Conservation (phyloP, 2,888 invertebrate genomes). For the Parasteatoda lunata region DNA sequence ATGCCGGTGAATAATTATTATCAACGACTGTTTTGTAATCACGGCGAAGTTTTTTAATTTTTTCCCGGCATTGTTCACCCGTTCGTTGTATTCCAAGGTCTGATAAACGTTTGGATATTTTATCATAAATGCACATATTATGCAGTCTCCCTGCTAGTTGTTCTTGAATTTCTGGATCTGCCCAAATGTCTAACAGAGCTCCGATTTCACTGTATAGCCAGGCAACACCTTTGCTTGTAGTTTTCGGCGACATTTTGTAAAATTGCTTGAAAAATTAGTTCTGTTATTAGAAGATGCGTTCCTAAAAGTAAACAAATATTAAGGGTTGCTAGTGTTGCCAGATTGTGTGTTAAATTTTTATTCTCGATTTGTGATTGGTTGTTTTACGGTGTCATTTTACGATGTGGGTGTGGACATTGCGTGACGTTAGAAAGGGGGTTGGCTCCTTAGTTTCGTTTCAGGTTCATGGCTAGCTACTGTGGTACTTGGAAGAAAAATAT, state of each 20-base stretch:
- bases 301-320: background rate
- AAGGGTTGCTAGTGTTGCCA: too few relatives aligned
- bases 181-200: constrained; percentile 62
- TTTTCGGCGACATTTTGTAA: constrained; percentile 28
- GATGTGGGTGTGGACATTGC: too few relatives aligned
- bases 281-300: background rate
- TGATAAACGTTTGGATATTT: constrained; percentile 46
- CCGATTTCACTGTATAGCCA: constrained; percentile 63
- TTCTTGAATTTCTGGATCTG: constrained; percentile 63
- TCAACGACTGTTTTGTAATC: constrained; percentile 60
- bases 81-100: constrained; percentile 50
- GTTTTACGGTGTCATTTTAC: too few relatives aligned
- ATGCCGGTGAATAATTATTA: constrained; percentile 61
- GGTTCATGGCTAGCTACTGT: too few relatives aligned
- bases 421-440: too few relatives aligned
- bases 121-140: constrained; percentile 65
- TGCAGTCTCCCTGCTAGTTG: constrained; percentile 59
- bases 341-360: too few relatives aligned
- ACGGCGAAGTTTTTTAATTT: constrained; percentile 60
- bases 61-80: constrained; percentile 63
- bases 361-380: too few relatives aligned
- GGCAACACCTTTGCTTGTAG: constrained; percentile 53
- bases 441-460: too few relatives aligned
- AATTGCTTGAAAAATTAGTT: background rate
- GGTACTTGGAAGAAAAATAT: too few relatives aligned